Evolutionary conservation across 1,140 invertebrate species (phyloP).

Genomic region (Orius laevigatus): DNA sequence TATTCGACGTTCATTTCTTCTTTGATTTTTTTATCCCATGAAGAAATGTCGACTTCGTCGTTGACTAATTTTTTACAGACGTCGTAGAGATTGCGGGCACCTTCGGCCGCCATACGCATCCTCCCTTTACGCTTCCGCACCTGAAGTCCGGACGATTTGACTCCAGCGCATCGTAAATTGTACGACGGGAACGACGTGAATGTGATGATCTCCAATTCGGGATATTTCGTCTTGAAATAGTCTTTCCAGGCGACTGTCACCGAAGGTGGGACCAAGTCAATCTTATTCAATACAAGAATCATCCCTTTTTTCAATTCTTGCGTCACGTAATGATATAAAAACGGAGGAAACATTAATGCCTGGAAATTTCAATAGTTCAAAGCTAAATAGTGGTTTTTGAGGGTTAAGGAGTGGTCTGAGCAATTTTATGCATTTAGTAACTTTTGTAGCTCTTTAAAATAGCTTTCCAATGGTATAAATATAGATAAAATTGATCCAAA

Average conservation of each 20-base stretch:
- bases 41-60: constrained; percentile 54
- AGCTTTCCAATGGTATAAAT: too few species aligned
- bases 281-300: constrained; percentile 82
- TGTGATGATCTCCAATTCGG: constrained; percentile 54
- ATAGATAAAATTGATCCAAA: too few species aligned
- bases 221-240: constrained; percentile 58
- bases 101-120: constrained; percentile 63
- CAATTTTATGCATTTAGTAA: too few species aligned
- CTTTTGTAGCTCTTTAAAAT: too few species aligned
- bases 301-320: constrained; percentile 57
- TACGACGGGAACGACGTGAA: constrained; percentile 72
- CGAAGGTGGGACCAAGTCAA: constrained; percentile 67
- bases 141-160: constrained; percentile 32
- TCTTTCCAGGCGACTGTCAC: constrained; percentile 77
- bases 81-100: constrained; percentile 57
- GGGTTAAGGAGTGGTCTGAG: too few species aligned
- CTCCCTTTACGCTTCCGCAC: constrained; percentile 44
- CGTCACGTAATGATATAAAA: constrained; percentile 65
- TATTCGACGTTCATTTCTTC: constrained; percentile 50
- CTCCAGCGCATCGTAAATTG: constrained; percentile 40
- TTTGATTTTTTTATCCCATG: constrained; percentile 66
- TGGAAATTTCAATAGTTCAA: constrained; percentile 23
- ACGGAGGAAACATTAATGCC: constrained; percentile 75
- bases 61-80: constrained; percentile 59
- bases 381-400: background rate